Evolutionary conservation across 2,888 invertebrate species (phyloP).

Genomic region (Hermaeophaga mercurialis): DNA sequence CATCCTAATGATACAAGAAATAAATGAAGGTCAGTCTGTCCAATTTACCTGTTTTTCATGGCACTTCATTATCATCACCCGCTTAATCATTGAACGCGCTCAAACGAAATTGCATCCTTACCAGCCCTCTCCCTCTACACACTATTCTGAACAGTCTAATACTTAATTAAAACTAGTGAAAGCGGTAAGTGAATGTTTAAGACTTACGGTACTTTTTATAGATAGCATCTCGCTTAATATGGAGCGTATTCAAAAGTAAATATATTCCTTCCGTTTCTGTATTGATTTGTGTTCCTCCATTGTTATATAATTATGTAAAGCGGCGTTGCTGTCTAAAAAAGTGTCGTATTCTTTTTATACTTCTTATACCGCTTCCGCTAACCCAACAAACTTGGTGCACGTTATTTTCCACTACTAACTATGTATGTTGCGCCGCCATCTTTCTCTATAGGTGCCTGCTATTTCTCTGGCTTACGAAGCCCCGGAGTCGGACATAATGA

Average conservation of each 20-base stretch:
- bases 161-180: conserved; percentile 18
- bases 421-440: conserved; percentile 77
- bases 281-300: no score
- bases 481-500: conserved; percentile 99
- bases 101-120: conserved; percentile 14
- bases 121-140: conserved; percentile 42
- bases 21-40: no score
- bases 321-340: not conserved
- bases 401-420: conserved; percentile 50
- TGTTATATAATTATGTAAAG: not conserved
- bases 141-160: conserved; percentile 44
- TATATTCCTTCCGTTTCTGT: no score
- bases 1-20: no score
- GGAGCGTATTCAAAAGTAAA: no score
- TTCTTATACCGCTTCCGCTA: conserved; percentile 8
- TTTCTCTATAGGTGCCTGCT: conserved; percentile 95
- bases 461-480: conserved; percentile 99
- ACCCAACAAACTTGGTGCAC: conserved; percentile 49
- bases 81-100: conserved; percentile 24
- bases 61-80: conserved; percentile 41
- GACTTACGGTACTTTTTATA: not conserved
- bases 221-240: not conserved
- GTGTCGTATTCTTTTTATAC: not conserved
- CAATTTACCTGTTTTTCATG: conserved; percentile 24
- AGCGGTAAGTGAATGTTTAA: conserved; percentile 5